Evolutionary conservation across 92 coral and sea anemone species (phyloP), one percentile per base, ranked within the genome.

Genomic region (Nematostella vectensis): DNA sequence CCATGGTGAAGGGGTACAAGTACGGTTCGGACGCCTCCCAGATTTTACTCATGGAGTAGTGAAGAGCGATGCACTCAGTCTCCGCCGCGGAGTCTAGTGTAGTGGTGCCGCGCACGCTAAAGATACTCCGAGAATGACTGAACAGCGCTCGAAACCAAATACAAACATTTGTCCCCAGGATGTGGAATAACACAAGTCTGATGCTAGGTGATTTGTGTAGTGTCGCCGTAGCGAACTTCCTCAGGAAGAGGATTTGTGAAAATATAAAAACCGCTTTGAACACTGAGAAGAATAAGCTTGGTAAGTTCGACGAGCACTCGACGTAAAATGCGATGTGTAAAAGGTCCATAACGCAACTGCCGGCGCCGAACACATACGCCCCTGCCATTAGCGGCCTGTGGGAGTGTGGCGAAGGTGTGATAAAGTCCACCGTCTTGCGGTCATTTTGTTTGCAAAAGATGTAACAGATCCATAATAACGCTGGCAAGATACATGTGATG

Each of bases 351-450:
- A 87, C 86, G 37, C 95, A 77, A 48, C 93, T 91, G 18, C 98
- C 98, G 0, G 96, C 87, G 20, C 98, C 98, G 45, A 91, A 91
- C 27, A 91, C 88, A 30, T 91, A 91, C 0, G 95, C 96, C 0
- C 98, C 98, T 1, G 88, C 89, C 88, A 91, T 91, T 4, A 91
- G 70, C 17, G 98, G 98, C 48, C 95, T 80, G 61, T 91, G 87
- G 1, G 88, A 91, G 57, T 79, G 95, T 15, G 89, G 93, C 3
- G 85, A 81, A 0, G 93, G 84, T 17, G 89, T 77, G 31, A 78
- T 74, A 27, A 81, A 91, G 59, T 91, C 98, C 1, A 91, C 98
- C 8, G 96, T 86, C 56, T 88, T 79, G 16, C 95, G 79, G 51
- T 88, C 96, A 63, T 76, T 88, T 50, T 75, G 89, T 68, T 87